A percentile compares a stretch with the other conserved stretches of the same genome.
phyloP scores from a whole-genome alignment of 1,140 invertebrate genomes.

The Drosophila gunungcola region DNA sequence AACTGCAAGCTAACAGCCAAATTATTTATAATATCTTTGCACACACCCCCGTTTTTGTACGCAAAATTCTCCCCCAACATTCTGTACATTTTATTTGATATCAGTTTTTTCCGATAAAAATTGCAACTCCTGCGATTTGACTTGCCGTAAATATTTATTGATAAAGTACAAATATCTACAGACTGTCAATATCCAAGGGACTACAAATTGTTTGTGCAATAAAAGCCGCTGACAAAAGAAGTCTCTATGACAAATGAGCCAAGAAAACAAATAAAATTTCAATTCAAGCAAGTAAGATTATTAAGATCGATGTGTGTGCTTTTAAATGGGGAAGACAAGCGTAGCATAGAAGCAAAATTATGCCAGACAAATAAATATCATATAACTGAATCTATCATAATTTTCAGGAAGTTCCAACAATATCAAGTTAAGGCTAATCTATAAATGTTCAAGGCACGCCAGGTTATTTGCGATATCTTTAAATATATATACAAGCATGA shows the following conservation, averaged over 20 bases:
- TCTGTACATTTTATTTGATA: conserved; percentile 5
- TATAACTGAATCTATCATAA: conserved; percentile 28
- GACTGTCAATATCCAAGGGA: conserved; percentile 35
- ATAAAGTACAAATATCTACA: conserved; percentile 29
- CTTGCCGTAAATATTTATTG: conserved; percentile 29
- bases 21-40: conserved; percentile 15
- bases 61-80: background rate
- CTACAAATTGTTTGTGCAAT: conserved; percentile 56
- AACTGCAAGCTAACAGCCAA: conserved; percentile 18
- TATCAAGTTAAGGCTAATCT: conserved; percentile 21
- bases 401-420: conserved; percentile 19
- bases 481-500: conserved; percentile 10
- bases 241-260: conserved; percentile 57
- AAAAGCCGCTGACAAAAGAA: conserved; percentile 48
- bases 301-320: conserved; percentile 39
- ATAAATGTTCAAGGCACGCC: conserved; percentile 4
- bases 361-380: conserved; percentile 14
- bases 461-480: conserved; percentile 8
- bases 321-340: conserved; percentile 10
- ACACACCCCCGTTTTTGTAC: background rate
- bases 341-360: background rate
- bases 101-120: conserved; percentile 23
- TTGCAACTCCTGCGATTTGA: conserved; percentile 45
- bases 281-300: conserved; percentile 23
- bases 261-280: conserved; percentile 42